These are phyloP conservation scores for Parus major DNA, from an alignment of 2,113 vertebrate species.

Conservation along the genomic window DNA sequence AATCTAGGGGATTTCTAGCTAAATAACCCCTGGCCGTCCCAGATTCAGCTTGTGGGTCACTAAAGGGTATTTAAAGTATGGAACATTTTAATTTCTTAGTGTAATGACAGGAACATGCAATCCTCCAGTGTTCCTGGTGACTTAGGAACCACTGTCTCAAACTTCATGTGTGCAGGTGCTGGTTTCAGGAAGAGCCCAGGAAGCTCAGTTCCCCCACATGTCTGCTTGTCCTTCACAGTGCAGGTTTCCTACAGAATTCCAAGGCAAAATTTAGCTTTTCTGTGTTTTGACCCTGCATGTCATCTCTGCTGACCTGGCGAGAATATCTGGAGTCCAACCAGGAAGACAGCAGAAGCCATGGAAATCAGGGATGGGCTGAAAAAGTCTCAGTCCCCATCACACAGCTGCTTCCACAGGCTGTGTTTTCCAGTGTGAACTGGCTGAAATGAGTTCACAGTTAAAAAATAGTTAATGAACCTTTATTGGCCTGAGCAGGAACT, in stretches of 20 bases:
- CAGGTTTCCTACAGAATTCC: background rate
- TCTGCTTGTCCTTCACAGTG: background rate
- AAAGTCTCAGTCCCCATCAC: background rate
- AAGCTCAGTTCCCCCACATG: background rate
- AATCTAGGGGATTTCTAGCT: background rate
- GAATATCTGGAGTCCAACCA: background rate
- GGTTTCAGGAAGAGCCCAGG: background rate
- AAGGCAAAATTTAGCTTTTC: background rate
- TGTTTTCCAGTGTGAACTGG: background rate
- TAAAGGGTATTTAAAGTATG: background rate
- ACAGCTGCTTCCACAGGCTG: background rate
- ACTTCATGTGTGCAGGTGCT: accelerated
- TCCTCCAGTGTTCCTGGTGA: background rate
- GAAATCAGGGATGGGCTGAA: background rate
- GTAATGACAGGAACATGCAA: accelerated
- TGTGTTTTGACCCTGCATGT: background rate
- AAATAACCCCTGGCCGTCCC: background rate
- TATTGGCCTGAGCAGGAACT: conserved; percentile 5
- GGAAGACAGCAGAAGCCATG: background rate
- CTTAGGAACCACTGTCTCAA: accelerated
- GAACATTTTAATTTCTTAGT: background rate
- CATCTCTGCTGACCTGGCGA: background rate
- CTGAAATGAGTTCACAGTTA: background rate
- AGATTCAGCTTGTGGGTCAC: background rate
- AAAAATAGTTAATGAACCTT: conserved; percentile 41